Evolutionary conservation across 2,113 vertebrate genomes (phyloP).

Genomic region (Dasyurus viverrinus): DNA sequence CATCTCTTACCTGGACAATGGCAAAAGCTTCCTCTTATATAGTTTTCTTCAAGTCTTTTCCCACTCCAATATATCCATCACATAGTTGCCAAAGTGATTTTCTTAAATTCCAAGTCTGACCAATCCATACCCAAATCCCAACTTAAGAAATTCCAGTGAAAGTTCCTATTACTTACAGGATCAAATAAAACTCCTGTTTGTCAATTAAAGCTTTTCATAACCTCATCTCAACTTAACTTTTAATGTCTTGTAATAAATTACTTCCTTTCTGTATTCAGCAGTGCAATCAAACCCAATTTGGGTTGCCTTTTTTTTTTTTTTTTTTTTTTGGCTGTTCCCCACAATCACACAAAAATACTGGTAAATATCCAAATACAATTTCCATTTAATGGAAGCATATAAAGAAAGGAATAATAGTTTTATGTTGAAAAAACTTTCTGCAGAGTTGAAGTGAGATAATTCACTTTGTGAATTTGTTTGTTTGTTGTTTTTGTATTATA

Average conservation of each 20-base stretch:
- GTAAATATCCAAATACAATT: background rate
- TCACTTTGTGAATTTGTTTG: too few species aligned
- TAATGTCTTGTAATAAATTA: background rate
- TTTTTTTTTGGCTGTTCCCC: background rate
- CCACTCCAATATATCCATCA: background rate
- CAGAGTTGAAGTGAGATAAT: background rate
- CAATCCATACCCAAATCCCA: background rate
- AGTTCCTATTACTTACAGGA: background rate
- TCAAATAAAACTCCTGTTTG: background rate
- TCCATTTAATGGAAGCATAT: background rate
- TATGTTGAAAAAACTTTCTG: background rate
- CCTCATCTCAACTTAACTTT: background rate
- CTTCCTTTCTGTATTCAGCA: background rate
- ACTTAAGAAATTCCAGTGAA: background rate
- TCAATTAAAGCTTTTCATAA: background rate
- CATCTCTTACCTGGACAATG: background rate
- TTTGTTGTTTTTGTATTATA: background rate
- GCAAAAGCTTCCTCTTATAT: fast-evolving
- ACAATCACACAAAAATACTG: background rate
- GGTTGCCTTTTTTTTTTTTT: background rate
- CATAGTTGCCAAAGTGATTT: background rate
- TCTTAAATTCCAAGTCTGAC: background rate
- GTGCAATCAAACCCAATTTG: background rate
- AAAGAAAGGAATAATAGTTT: background rate
- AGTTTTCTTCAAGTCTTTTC: background rate